Base-by-base conservation (phyloP, 2,113 vertebrate species). In the Malurus melanocephalus region DNA sequence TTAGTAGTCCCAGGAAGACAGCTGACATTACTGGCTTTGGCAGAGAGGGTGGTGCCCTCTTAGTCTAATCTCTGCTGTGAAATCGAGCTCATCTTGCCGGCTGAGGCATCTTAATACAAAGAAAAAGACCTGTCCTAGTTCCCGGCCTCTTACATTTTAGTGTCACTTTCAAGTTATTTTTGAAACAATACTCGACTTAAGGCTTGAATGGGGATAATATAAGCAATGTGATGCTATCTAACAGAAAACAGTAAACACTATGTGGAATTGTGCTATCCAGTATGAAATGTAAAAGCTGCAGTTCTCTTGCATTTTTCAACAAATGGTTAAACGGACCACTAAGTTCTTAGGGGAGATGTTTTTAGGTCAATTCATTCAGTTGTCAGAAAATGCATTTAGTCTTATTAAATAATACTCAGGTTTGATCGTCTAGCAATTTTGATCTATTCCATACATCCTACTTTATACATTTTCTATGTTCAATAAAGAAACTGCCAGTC, bases 311-410 rank as follows among this genome's bases (percentile, higher is more conserved):
- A 59, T 94, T 81, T 96, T 96, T 93, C 85, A 96, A 94, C 77
- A 96, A 95, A 97, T 94, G 96, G 93, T 97, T 97, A 96, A 97
- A 96, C 43, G 97, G 96, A 97, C 96, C 97, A 97, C 93, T 92
- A 77, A 93, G 89, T 97, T 97, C 92, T 87, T 93, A 77, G 89
- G 71, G 90, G 95, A 97, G 94, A 94, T 96, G 93, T 97, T 96
- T 97, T 96, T 97, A 97, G 95, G 96, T 94, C 96, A 95, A 73
- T 97, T 97, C 93, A 61, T 95, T 97, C 87, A 88, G 38, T 89
- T 96, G 76, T 96, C 91, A 96, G 81, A 94, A 94, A 90, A 84
- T 89, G 66, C 24, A 73, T 69, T 88, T 94, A 95, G 90, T 97
- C 94, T 94, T 97, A 94, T 76, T 95, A 71, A 95, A 88, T 64